A percentile compares a stretch with the other conserved stretches of the same genome.
Conservation (phyloP, 2,888 invertebrate genomes). For the Ophioninae sp. region DNA sequence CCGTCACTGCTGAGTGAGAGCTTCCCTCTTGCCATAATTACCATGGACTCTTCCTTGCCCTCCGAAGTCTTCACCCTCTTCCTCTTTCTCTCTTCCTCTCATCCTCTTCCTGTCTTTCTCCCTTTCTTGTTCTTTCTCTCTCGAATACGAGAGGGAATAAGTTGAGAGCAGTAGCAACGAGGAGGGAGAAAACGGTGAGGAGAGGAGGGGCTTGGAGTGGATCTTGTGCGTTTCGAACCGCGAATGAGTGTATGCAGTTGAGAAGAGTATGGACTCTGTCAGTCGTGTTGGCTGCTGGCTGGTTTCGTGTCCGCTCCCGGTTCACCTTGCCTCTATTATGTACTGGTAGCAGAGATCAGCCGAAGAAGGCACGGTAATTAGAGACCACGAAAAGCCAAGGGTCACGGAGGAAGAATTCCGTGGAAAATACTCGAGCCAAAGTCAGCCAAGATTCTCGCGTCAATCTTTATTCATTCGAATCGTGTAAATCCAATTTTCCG, state of each 20-base stretch:
- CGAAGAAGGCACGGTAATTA: conserved; percentile 57
- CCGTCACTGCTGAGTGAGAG: conserved; percentile 61
- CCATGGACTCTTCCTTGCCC: conserved; percentile 34
- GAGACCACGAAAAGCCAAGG: conserved; percentile 51
- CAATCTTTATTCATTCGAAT: neutral
- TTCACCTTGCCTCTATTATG: conserved; percentile 49
- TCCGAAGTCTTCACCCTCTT: neutral
- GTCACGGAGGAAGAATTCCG: conserved; percentile 38
- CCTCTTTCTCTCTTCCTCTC: conserved; percentile 16
- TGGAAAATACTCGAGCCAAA: conserved; percentile 24
- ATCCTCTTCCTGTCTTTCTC: neutral
- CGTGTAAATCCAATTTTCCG: neutral
- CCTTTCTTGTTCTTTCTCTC: neutral
- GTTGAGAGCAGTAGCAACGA: conserved; percentile 47
- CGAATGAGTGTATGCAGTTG: conserved; percentile 24
- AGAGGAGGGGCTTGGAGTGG: conserved; percentile 26
- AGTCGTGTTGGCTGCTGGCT: conserved; percentile 36
- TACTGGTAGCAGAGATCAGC: conserved; percentile 34
- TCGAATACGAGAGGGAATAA: neutral
- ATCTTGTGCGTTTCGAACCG: conserved; percentile 17
- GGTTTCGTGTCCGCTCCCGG: conserved; percentile 43
- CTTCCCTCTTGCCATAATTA: conserved; percentile 59
- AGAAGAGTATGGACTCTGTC: conserved; percentile 38
- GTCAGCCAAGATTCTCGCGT: neutral
- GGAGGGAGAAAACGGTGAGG: neutral